phyloP scores from a whole-genome alignment of 30 jellyfish, hydroid and myxozoan genomes.

The Sanderia malayensis region DNA sequence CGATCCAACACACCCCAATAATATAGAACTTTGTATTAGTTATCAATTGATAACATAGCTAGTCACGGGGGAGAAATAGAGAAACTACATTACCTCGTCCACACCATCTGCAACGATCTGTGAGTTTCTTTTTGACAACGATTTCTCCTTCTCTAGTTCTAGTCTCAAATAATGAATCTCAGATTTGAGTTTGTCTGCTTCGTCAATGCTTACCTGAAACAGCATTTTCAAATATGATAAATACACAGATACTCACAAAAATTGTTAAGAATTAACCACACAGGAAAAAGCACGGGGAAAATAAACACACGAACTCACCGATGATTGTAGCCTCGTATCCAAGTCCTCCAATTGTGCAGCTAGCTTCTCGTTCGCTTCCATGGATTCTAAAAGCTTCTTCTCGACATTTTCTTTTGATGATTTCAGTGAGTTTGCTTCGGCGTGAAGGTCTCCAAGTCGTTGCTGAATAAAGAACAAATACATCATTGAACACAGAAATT shows the following conservation, averaged over 20 bases:
- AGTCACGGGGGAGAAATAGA: too few relatives aligned
- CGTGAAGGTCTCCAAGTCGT: conserved; percentile 20
- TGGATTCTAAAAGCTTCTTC: conserved; percentile 29
- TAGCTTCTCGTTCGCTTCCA: conserved; percentile 4
- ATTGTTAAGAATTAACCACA: too few relatives aligned
- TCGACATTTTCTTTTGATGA: conserved; percentile 24
- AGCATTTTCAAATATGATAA: background rate
- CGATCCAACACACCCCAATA: too few relatives aligned
- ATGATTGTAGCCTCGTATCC: conserved; percentile 23
- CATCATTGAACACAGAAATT: too few relatives aligned
- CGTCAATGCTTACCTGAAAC: background rate
- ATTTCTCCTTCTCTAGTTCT: conserved; percentile 17
- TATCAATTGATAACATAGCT: too few relatives aligned
- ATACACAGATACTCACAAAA: too few relatives aligned
- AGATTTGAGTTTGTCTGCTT: conserved; percentile 7
- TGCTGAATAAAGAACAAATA: background rate
- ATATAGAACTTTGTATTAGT: too few relatives aligned
- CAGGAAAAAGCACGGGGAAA: too few relatives aligned
- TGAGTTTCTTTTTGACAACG: conserved; percentile 4
- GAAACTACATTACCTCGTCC: conserved; percentile 30
- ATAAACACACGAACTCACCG: background rate
- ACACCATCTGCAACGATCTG: conserved; percentile 22
- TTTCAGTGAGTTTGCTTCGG: conserved; percentile 28
- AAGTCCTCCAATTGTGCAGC: conserved; percentile 6
- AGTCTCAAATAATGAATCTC: conserved; percentile 33